A percentile compares a stretch with the other conserved stretches of the same genome.
Conservation (phyloP, 2,888 invertebrate species). For the Cancer borealis region DNA sequence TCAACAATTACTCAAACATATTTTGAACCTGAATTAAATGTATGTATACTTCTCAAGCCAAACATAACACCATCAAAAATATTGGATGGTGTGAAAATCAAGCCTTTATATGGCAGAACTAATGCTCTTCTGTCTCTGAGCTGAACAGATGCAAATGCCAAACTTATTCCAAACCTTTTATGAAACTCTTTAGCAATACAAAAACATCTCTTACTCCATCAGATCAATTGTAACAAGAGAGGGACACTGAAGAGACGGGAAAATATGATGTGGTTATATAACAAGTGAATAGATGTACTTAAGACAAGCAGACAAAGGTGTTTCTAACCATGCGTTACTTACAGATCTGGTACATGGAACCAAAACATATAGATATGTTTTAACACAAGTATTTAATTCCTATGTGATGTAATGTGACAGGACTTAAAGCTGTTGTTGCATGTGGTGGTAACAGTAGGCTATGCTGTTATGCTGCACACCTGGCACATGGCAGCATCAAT, state of each 20-base stretch:
- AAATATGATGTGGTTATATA: constrained; percentile 21
- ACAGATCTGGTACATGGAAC: background rate
- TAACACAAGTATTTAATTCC: background rate
- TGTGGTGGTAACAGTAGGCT: background rate
- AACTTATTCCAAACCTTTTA: background rate
- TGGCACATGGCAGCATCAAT: background rate
- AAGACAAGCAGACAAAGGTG: background rate
- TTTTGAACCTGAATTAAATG: background rate
- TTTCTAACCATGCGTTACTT: background rate
- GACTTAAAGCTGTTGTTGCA: constrained; percentile 15
- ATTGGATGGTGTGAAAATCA: too few species aligned
- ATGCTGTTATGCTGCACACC: background rate
- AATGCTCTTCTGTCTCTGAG: background rate
- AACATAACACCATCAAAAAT: background rate
- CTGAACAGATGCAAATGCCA: background rate
- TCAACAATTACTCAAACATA: background rate
- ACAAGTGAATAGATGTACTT: constrained; percentile 34
- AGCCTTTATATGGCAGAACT: background rate
- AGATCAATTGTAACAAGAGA: constrained; percentile 8
- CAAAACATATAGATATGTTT: background rate
- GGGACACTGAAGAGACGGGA: background rate
- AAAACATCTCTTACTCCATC: background rate
- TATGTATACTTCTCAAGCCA: background rate
- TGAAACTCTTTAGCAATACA: background rate
- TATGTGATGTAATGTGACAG: background rate